phyloP scores from a whole-genome alignment of 2,113 vertebrate genomes.

The Ifrita kowaldi region DNA sequence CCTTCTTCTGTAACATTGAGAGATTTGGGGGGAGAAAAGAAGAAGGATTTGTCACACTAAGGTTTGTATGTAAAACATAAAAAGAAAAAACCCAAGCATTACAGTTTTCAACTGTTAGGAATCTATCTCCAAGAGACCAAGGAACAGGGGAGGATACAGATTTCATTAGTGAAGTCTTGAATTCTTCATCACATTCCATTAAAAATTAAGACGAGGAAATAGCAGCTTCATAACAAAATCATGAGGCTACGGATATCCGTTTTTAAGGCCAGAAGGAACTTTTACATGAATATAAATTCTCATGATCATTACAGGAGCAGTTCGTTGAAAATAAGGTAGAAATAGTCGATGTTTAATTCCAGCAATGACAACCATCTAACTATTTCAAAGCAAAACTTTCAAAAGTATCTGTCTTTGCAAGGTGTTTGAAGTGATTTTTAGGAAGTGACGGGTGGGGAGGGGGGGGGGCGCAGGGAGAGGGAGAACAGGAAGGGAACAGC shows the following conservation, averaged over 20 bases:
- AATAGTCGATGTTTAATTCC: background rate
- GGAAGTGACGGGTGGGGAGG: background rate
- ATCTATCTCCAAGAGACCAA: background rate
- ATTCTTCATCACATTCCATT: background rate
- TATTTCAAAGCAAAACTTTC: background rate
- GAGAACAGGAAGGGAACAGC: slow-evolving; percentile 24
- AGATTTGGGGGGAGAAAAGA: background rate
- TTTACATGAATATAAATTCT: background rate
- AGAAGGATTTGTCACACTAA: background rate
- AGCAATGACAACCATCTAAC: background rate
- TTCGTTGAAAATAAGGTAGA: background rate
- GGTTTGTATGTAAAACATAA: background rate
- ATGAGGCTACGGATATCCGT: background rate
- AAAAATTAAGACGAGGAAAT: background rate
- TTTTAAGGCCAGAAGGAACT: background rate
- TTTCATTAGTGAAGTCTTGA: background rate
- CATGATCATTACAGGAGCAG: background rate
- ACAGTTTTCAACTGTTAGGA: background rate
- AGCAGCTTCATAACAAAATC: background rate
- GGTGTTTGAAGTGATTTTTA: background rate
- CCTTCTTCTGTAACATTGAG: background rate
- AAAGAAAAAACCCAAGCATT: background rate
- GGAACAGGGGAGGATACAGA: background rate
- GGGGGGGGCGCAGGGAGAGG: background rate
- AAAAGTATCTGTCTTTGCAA: background rate